These are phyloP conservation scores for Caenorhabditis sp. DNA, from an alignment of 2,888 invertebrate genomes.

Conservation along the genomic window DNA sequence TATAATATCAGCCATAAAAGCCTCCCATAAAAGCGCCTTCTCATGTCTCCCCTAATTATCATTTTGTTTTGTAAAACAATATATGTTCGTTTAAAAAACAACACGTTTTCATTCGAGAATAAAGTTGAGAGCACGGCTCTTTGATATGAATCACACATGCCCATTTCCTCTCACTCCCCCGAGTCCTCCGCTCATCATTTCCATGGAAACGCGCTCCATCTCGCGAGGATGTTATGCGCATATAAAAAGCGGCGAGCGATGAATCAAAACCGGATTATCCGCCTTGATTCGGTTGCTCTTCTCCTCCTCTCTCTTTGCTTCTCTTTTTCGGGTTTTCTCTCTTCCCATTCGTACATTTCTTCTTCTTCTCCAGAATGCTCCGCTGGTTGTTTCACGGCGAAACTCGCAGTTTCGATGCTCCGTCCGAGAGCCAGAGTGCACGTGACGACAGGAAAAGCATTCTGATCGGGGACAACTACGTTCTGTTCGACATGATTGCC, in stretches of 20 bases:
- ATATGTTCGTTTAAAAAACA: too few relatives aligned
- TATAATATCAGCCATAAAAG: too few relatives aligned
- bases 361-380: conserved; percentile 48
- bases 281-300: conserved; percentile 51
- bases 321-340: conserved; percentile 20
- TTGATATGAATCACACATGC: conserved; percentile 3
- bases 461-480: conserved; percentile 30
- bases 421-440: conserved; percentile 51
- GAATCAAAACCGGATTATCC: conserved; percentile 43
- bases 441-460: conserved; percentile 55
- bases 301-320: not conserved
- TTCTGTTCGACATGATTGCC: conserved; percentile 53
- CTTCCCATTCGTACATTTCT: not conserved
- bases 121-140: not conserved
- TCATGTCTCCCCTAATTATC: too few relatives aligned
- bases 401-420: conserved; percentile 41
- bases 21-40: too few relatives aligned
- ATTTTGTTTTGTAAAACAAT: too few relatives aligned
- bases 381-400: conserved; percentile 50
- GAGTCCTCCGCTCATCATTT: conserved; percentile 35
- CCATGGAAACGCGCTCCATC: conserved; percentile 32
- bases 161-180: not conserved
- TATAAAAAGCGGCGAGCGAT: conserved; percentile 36
- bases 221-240: conserved; percentile 21
- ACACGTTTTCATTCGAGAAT: not conserved